Conservation (phyloP, 2,888 invertebrate species). For the Oxystoma pomonae region DNA sequence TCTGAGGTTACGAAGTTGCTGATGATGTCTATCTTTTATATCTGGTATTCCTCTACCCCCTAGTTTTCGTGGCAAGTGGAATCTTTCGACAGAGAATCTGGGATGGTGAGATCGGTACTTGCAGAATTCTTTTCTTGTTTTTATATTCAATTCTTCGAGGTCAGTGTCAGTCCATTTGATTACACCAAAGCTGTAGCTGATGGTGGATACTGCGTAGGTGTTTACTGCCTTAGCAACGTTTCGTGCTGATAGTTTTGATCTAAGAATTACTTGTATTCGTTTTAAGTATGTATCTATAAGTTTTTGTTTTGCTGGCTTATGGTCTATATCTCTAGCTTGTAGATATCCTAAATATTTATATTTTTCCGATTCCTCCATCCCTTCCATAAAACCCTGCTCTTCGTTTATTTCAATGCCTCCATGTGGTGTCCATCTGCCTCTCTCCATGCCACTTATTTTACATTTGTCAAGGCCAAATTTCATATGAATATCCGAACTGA, state of each 20-base stretch:
- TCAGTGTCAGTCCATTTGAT: conserved; percentile 4
- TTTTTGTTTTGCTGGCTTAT: background rate
- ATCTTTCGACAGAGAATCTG: background rate
- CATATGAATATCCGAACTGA: background rate
- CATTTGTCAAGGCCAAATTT: background rate
- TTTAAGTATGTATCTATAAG: background rate
- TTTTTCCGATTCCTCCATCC: background rate
- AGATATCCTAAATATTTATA: conserved; percentile 8
- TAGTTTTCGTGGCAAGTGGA: conserved; percentile 1
- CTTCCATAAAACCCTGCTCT: background rate
- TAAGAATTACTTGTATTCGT: background rate
- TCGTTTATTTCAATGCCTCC: background rate
- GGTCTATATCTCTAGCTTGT: conserved; percentile 2
- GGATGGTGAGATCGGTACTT: background rate
- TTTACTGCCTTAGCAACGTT: conserved; percentile 5
- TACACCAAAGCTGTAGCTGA: conserved; percentile 6
- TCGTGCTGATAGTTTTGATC: conserved; percentile 1
- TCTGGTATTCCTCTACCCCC: conserved; percentile 1
- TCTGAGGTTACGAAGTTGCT: background rate
- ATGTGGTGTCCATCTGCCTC: background rate
- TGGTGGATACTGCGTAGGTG: conserved; percentile 3
- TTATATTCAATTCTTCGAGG: background rate
- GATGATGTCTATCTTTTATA: background rate
- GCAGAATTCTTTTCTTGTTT: background rate
- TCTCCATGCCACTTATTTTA: conserved; percentile 1